Evolutionary conservation across 1,140 invertebrate genomes (phyloP).

Genomic region (Ostrea edulis): DNA sequence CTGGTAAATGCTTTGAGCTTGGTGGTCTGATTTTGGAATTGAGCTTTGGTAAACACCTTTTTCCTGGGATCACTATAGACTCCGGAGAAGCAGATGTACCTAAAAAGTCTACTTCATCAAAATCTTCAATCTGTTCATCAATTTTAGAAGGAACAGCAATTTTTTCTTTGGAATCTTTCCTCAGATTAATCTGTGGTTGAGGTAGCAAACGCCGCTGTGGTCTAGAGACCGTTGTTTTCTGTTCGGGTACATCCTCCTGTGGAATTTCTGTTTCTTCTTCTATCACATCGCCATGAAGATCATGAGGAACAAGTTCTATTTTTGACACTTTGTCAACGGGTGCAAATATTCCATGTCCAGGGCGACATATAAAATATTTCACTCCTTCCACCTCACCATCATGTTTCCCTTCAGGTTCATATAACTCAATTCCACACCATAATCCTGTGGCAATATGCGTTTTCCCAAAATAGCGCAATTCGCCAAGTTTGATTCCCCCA

Average conservation of each 20-base stretch:
- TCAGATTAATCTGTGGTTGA: conserved; percentile 37
- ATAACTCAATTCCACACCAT: conserved; percentile 78
- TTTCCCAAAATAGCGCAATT: conserved; percentile 70
- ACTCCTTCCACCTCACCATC: conserved; percentile 77
- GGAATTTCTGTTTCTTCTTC: conserved; percentile 42
- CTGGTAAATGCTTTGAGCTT: neutral
- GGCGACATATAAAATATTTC: conserved; percentile 76
- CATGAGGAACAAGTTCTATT: conserved; percentile 29
- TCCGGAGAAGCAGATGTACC: conserved; percentile 27
- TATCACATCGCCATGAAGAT: conserved; percentile 38
- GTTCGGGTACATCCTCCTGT: conserved; percentile 41
- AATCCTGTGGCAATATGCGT: conserved; percentile 74
- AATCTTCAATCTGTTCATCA: conserved; percentile 54
- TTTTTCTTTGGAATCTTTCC: conserved; percentile 47
- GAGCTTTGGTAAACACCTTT: conserved; percentile 15
- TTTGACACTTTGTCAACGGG: conserved; percentile 74
- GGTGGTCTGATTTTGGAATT: neutral
- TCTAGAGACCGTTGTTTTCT: conserved; percentile 28
- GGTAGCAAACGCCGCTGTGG: conserved; percentile 41
- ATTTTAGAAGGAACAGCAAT: conserved; percentile 43
- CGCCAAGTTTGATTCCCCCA: conserved; percentile 71
- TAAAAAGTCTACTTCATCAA: conserved; percentile 41
- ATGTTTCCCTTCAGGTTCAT: conserved; percentile 76
- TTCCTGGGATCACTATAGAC: conserved; percentile 8
- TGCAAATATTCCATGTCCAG: conserved; percentile 77